Percentiles rank a stretch among this genome's conserved stretches.
Evolutionary conservation across 2,888 invertebrate genomes (phyloP).

Genomic region (Mythimna impura): DNA sequence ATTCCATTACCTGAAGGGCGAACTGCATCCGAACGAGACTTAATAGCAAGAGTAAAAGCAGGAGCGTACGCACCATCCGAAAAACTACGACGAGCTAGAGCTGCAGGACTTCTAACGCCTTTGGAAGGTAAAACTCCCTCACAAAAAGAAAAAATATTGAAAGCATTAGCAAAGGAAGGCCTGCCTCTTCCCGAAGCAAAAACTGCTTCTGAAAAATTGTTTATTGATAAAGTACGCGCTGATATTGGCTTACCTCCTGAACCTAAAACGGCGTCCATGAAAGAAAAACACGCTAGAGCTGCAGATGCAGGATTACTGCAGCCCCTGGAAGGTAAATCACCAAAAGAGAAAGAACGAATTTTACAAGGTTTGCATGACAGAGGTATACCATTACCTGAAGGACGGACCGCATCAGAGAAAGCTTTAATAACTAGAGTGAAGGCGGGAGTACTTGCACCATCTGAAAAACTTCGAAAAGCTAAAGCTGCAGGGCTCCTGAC

Average conservation of each 20-base stretch:
- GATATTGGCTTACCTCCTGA: background rate
- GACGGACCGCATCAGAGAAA: slow-evolving; percentile 2
- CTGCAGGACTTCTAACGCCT: background rate
- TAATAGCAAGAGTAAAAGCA: background rate
- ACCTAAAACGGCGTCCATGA: slow-evolving; percentile 2
- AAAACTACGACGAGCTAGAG: background rate
- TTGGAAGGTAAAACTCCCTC: background rate
- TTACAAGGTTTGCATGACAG: slow-evolving; percentile 9
- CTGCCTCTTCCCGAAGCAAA: background rate
- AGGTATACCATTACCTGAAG: slow-evolving; percentile 7
- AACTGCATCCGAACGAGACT: slow-evolving; percentile 1
- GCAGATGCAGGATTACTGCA: background rate
- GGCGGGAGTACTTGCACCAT: background rate
- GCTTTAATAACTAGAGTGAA: background rate
- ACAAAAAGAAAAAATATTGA: background rate
- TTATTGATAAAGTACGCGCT: background rate
- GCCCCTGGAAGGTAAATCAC: background rate
- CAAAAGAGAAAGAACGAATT: background rate
- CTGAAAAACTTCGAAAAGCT: background rate
- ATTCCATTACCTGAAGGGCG: slow-evolving; percentile 14
- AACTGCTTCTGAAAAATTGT: background rate
- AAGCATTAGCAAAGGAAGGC: background rate
- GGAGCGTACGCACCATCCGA: background rate
- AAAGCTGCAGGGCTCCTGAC: background rate
- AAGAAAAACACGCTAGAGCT: background rate